Percentiles rank a stretch among this genome's conserved stretches.
These are phyloP conservation scores for Zaprionus obscuricornis DNA, from an alignment of 2,888 invertebrate species.

Conservation along the genomic window DNA sequence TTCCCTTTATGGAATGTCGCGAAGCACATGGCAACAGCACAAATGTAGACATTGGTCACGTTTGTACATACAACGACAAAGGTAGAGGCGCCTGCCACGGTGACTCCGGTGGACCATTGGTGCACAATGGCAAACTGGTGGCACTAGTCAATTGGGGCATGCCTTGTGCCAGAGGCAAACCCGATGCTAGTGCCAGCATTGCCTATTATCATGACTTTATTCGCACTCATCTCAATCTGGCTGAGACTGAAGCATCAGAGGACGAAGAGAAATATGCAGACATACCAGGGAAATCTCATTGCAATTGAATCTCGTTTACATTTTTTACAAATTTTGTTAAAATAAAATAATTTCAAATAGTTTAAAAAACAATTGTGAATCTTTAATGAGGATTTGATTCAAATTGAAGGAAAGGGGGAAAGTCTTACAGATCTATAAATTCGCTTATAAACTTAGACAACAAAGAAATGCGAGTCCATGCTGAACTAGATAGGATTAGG, in stretches of 20 bases:
- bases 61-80: conserved; percentile 85
- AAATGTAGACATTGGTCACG: conserved; percentile 85
- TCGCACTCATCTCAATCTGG: conserved; percentile 65
- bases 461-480: conserved; percentile 24
- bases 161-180: conserved; percentile 81
- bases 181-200: conserved; percentile 81
- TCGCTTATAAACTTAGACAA: conserved; percentile 52
- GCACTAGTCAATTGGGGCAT: conserved; percentile 82
- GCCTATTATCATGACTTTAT: conserved; percentile 82
- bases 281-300: too few species aligned
- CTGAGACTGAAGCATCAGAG: conserved; percentile 9
- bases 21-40: conserved; percentile 84
- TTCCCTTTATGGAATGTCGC: conserved; percentile 85
- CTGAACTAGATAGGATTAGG: not conserved
- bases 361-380: conserved; percentile 21
- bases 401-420: conserved; percentile 6
- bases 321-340: too few species aligned
- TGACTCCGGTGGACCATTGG: conserved; percentile 81
- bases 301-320: conserved; percentile 32
- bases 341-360: too few species aligned
- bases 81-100: conserved; percentile 85
- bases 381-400: conserved; percentile 54
- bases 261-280: too few species aligned
- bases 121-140: conserved; percentile 76
- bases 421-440: conserved; percentile 44